Percentiles rank a stretch among this genome's conserved stretches.
Conservation (phyloP, 2,888 invertebrate species). For the Ochropleura plecta region DNA sequence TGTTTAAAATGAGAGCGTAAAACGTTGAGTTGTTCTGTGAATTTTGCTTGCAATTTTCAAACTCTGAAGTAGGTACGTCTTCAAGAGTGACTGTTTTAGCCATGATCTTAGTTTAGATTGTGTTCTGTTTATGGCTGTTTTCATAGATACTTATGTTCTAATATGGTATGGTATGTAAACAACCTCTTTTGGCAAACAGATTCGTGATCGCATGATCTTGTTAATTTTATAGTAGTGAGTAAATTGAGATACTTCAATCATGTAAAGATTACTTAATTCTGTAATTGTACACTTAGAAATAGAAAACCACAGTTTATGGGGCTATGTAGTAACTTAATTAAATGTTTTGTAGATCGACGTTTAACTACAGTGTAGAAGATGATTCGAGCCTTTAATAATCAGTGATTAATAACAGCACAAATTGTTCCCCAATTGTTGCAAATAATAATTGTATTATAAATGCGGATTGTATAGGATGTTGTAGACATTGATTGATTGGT, state of each 20-base stretch:
- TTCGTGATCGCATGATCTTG: slow-evolving; percentile 48
- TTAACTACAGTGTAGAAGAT: slow-evolving; percentile 5
- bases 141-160: neutral
- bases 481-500: slow-evolving; percentile 21
- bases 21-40: neutral
- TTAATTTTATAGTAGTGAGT: slow-evolving; percentile 14
- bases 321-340: slow-evolving; percentile 37
- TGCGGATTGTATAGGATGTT: slow-evolving; percentile 2
- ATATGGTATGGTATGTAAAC: slow-evolving; percentile 29
- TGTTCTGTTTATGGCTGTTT: neutral
- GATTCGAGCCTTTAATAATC: slow-evolving; percentile 8
- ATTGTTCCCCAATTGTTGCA: slow-evolving; percentile 29
- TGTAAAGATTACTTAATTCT: slow-evolving; percentile 20
- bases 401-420: slow-evolving; percentile 6
- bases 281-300: slow-evolving; percentile 24
- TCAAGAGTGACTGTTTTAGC: neutral
- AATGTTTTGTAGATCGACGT: slow-evolving; percentile 6
- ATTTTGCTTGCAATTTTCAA: neutral
- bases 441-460: slow-evolving; percentile 27
- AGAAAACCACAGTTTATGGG: slow-evolving; percentile 36
- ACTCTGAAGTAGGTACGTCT: neutral
- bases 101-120: neutral
- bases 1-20: neutral
- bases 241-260: slow-evolving; percentile 39
- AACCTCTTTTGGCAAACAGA: slow-evolving; percentile 17